Conservation (phyloP, 2,888 invertebrate species). For the Leptinotarsa tumamoca region DNA sequence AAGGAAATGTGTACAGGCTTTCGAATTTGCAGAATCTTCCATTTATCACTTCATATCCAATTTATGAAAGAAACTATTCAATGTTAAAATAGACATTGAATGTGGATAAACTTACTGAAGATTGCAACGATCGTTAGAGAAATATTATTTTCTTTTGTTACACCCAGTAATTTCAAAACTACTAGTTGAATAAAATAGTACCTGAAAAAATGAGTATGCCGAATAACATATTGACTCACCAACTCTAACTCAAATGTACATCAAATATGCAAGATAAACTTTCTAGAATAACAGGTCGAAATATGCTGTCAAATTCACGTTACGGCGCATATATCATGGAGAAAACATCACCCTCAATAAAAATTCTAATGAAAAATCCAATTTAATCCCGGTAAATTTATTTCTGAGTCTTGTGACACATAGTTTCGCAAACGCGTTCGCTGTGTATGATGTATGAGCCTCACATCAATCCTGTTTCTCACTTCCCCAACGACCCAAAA, state of each 20-base stretch:
- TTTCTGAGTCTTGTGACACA: conserved; percentile 36
- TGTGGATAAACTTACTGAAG: too few relatives aligned
- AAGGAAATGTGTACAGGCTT: too few relatives aligned
- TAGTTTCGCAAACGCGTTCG: conserved; percentile 37
- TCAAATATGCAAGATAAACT: neutral
- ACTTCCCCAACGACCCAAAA: conserved; percentile 47
- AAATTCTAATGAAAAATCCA: conserved; percentile 39
- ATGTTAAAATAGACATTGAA: too few relatives aligned
- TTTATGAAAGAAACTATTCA: too few relatives aligned
- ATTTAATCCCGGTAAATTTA: conserved; percentile 38
- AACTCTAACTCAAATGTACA: neutral
- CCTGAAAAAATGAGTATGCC: too few relatives aligned
- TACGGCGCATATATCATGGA: neutral
- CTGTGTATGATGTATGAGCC: conserved; percentile 49
- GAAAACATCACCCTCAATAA: conserved; percentile 35
- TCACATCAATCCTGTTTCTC: conserved; percentile 48
- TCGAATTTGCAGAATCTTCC: too few relatives aligned
- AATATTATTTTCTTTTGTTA: too few relatives aligned
- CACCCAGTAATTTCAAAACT: too few relatives aligned
- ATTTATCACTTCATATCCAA: too few relatives aligned
- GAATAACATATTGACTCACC: too few relatives aligned
- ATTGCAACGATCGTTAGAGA: too few relatives aligned
- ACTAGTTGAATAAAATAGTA: too few relatives aligned
- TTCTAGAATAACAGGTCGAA: neutral
- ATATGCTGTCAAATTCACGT: neutral